These are phyloP conservation scores for Oncorhynchus keta DNA, from an alignment of 2,113 vertebrate species.

Conservation along the genomic window DNA sequence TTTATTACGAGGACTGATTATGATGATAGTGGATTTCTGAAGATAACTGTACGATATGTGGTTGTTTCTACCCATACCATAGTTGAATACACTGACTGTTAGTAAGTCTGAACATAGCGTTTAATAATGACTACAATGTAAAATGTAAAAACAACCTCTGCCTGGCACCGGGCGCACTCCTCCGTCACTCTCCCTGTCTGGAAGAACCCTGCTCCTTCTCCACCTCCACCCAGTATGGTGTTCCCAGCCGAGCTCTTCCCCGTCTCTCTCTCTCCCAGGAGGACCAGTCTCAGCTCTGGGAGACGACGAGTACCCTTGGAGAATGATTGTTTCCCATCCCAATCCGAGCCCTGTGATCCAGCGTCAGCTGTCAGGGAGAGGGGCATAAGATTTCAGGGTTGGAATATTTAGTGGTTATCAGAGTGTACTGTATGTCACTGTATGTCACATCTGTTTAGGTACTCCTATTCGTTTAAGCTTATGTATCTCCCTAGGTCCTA, in stretches of 20 bases:
- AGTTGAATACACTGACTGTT: too few relatives aligned
- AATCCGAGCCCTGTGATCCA: conserved; percentile 46
- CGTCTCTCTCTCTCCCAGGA: conserved; percentile 74
- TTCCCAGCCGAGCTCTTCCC: conserved; percentile 74
- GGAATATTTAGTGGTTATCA: too few relatives aligned
- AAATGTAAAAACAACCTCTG: conserved; percentile 34
- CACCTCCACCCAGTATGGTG: conserved; percentile 51
- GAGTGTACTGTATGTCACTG: too few relatives aligned
- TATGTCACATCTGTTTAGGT: too few relatives aligned
- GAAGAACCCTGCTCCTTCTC: conserved; percentile 39
- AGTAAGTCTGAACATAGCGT: too few relatives aligned
- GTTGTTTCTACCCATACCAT: too few relatives aligned
- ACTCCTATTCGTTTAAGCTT: too few relatives aligned
- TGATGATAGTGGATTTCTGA: too few relatives aligned
- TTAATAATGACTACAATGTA: too few relatives aligned
- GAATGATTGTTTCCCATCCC: conserved; percentile 59
- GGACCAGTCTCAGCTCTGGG: conserved; percentile 65
- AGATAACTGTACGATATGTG: too few relatives aligned
- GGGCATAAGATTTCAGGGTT: not conserved
- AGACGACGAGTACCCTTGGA: conserved; percentile 62
- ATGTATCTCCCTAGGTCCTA: too few relatives aligned
- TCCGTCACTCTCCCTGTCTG: conserved; percentile 55
- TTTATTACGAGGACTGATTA: too few relatives aligned
- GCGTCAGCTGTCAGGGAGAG: conserved; percentile 46
- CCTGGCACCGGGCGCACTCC: conserved; percentile 66